Evolutionary conservation across 2,888 invertebrate species (phyloP).

Genomic region (Petrolisthes cinctipes): DNA sequence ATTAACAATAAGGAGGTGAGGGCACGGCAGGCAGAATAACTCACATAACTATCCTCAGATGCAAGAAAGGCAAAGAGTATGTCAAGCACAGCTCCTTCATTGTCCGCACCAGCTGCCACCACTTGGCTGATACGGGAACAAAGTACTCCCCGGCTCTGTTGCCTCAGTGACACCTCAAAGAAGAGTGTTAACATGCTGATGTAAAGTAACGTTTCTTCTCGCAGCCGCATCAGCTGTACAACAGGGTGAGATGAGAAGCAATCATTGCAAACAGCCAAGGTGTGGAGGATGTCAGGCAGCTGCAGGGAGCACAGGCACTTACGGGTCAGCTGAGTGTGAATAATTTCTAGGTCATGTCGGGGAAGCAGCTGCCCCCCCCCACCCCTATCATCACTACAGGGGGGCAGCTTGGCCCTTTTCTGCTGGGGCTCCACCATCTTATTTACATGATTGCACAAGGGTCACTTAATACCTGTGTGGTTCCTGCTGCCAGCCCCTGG

Average conservation of each 20-base stretch:
- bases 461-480: conserved; percentile 46
- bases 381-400: conserved; percentile 49
- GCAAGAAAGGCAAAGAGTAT: conserved; percentile 62
- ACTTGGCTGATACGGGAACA: conserved; percentile 65
- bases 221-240: conserved; percentile 43
- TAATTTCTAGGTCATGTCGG: conserved; percentile 51
- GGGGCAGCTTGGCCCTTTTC: conserved; percentile 64
- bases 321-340: conserved; percentile 51
- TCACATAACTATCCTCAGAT: conserved; percentile 58
- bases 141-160: conserved; percentile 61
- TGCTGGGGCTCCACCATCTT: conserved; percentile 65
- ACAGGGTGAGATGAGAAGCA: conserved; percentile 54
- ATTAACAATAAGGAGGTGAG: conserved; percentile 58
- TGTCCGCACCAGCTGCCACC: conserved; percentile 62
- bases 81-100: conserved; percentile 63
- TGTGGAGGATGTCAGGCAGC: conserved; percentile 63
- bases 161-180: conserved; percentile 63
- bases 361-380: conserved; percentile 49
- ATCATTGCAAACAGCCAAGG: conserved; percentile 61
- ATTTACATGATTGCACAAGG: conserved; percentile 54
- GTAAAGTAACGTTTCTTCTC: conserved; percentile 61
- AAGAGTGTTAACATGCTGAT: conserved; percentile 60
- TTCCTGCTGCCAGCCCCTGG: conserved; percentile 7
- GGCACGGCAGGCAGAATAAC: conserved; percentile 61
- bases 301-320: conserved; percentile 64